A percentile compares a stretch with the other conserved stretches of the same genome.
These are phyloP conservation scores for Sitta europaea DNA, from an alignment of 2,113 vertebrate genomes.

Conservation along the genomic window DNA sequence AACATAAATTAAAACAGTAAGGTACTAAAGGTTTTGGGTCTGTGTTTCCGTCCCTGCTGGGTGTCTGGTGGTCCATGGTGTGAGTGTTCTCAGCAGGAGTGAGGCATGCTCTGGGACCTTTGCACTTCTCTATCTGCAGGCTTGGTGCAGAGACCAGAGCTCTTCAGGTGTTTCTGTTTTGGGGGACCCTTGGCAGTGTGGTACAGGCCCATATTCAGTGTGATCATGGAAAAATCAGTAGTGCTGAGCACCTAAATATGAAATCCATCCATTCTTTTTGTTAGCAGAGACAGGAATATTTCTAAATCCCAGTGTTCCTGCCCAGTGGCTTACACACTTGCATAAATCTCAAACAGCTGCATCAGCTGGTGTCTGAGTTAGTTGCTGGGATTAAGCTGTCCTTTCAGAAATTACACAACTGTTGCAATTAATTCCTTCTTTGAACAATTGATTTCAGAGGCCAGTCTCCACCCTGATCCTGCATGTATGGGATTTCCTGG, in stretches of 20 bases:
- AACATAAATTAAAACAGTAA: too few species aligned
- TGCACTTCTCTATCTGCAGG: background rate
- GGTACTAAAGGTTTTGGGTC: background rate
- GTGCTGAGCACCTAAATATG: background rate
- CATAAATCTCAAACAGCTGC: background rate
- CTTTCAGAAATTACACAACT: background rate
- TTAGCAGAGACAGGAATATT: background rate
- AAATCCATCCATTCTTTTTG: background rate
- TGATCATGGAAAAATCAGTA: background rate
- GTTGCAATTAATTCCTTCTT: background rate
- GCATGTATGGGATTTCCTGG: background rate
- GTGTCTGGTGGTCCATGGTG: background rate
- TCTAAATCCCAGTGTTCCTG: background rate
- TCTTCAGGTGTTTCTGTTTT: background rate
- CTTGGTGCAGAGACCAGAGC: background rate
- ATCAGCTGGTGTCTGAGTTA: background rate
- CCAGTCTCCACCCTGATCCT: background rate
- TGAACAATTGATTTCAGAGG: background rate
- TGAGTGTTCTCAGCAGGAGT: background rate
- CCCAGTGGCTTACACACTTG: background rate
- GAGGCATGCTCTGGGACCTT: background rate
- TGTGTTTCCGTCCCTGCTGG: background rate
- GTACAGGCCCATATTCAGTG: background rate
- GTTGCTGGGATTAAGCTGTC: background rate
- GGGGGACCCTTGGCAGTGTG: background rate